Evolutionary conservation across 1,140 invertebrate species (phyloP).

Genomic region (Papilio glaucus): DNA sequence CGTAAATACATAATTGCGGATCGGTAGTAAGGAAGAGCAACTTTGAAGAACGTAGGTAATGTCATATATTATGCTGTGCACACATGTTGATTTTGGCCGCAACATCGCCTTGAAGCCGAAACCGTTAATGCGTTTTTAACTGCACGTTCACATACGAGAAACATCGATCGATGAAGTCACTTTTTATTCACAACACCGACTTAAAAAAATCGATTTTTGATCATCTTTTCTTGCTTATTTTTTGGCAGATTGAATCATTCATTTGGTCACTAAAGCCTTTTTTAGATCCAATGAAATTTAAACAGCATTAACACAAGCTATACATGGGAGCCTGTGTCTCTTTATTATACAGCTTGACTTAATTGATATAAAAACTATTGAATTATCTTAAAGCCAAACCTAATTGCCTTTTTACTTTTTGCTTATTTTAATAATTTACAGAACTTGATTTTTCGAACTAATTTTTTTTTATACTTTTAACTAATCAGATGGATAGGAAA

Average conservation of each 20-base stretch:
- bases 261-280: slow-evolving; percentile 10
- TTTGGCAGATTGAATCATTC: slow-evolving; percentile 11
- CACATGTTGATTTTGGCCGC: slow-evolving; percentile 50
- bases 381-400: neutral
- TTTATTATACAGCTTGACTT: neutral
- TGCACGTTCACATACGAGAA: slow-evolving; percentile 38
- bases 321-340: neutral
- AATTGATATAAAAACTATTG: neutral
- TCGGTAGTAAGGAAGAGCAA: slow-evolving; percentile 58
- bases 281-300: slow-evolving; percentile 17
- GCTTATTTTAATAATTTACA: neutral
- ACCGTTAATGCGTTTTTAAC: slow-evolving; percentile 44
- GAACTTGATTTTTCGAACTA: neutral
- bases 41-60: slow-evolving; percentile 63
- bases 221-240: slow-evolving; percentile 22
- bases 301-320: slow-evolving; percentile 2
- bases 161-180: slow-evolving; percentile 37
- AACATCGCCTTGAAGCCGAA: slow-evolving; percentile 3
- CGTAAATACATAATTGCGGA: slow-evolving; percentile 74
- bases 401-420: neutral
- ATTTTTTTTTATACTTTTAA: too few relatives aligned
- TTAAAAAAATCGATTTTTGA: slow-evolving; percentile 32
- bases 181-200: slow-evolving; percentile 29
- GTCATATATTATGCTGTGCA: slow-evolving; percentile 55
- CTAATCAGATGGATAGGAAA: too few relatives aligned